phyloP scores from a whole-genome alignment of 2,888 invertebrate genomes.

The Phasia obesa region DNA sequence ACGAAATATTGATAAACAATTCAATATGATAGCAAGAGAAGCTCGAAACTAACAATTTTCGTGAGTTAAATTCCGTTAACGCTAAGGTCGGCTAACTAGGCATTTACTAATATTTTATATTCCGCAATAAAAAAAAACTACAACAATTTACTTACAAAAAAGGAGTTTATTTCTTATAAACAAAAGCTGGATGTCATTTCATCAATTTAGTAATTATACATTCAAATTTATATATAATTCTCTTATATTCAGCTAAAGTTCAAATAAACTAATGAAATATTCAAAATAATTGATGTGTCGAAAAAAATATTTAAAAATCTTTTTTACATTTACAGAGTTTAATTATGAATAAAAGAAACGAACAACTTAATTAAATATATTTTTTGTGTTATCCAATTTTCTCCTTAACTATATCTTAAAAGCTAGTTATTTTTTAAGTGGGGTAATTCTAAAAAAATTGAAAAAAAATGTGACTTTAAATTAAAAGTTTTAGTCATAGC shows the following conservation, averaged over 20 bases:
- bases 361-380: slow-evolving; percentile 52
- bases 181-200: slow-evolving; percentile 55
- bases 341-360: slow-evolving; percentile 51
- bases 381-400: slow-evolving; percentile 38
- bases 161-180: slow-evolving; percentile 56
- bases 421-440: slow-evolving; percentile 37
- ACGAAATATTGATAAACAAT: too few species aligned
- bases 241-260: slow-evolving; percentile 53
- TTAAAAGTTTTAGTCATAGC: neutral
- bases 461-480: slow-evolving; percentile 35
- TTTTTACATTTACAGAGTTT: slow-evolving; percentile 53
- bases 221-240: slow-evolving; percentile 46
- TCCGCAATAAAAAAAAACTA: neutral
- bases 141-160: slow-evolving; percentile 54
- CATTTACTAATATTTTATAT: too few species aligned
- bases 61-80: too few species aligned
- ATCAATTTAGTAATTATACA: slow-evolving; percentile 51
- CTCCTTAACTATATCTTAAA: slow-evolving; percentile 62
- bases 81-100: too few species aligned
- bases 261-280: slow-evolving; percentile 29
- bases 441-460: slow-evolving; percentile 30
- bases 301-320: slow-evolving; percentile 32
- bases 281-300: slow-evolving; percentile 38
- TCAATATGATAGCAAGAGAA: too few species aligned
- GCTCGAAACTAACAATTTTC: too few species aligned